Evolutionary conservation across 2,888 invertebrate genomes (phyloP), one percentile per base, ranked within the genome.

Genomic region (Quadroppia sp.): DNA sequence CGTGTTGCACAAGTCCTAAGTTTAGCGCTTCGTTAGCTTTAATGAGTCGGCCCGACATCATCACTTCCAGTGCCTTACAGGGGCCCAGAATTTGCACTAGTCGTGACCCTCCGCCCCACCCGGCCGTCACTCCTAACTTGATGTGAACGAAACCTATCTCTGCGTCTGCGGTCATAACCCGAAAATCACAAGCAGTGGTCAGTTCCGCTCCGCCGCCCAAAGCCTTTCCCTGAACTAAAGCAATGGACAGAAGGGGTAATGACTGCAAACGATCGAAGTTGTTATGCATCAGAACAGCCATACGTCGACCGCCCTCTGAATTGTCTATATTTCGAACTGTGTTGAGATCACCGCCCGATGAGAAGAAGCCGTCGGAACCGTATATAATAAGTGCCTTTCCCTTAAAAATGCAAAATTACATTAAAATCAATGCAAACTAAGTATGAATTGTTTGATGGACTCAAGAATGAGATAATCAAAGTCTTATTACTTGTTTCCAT

Each of bases 191-290:
- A 1, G 83, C 81, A 25, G 83, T 81, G 0, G 83, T 80, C 11
- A 86, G 74, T 79, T 86, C 86, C 0, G 86, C 84, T 4, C 86
- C 86, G 1, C 86, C 86, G 9, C 87, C 86, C 1, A 86, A 77
- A 1, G 86, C 85, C 75, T 79, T 79, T 23, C 86, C 86, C 74
- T 84, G 80, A 15, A 86, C 80, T 9, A 85, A 78, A 23, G 85
- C 84, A 1, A 85, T 82, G 45, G 84, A 83, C 1, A 86, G 77
- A n/a, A 86, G 74, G 0, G 86, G 85, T 17, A 86, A 80, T 1
- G 79, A 80, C 40, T 80, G 80, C 11, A 86, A 79, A 32, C 82
- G 79, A 9, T 79, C 78, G 25, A 84, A 78, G 2, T 82, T 79
- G 71, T 82, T 77, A 25, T 85, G 84, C 84, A 86, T 86, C 36